Conservation (phyloP, 2,888 invertebrate genomes). For the Limenitis camilla region DNA sequence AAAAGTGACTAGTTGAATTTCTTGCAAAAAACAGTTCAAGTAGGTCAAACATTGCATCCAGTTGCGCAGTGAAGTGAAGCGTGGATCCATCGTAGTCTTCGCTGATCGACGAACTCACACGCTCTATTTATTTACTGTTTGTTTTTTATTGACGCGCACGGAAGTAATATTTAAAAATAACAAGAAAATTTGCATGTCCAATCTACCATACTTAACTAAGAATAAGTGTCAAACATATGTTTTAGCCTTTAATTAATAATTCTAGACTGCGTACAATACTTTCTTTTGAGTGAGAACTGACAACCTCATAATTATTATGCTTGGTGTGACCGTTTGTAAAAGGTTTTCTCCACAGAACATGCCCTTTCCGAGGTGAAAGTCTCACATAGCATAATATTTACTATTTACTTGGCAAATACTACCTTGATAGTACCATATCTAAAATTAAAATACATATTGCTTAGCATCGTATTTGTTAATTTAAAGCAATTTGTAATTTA, state of each 20-base stretch:
- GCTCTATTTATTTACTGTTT: constrained; percentile 55
- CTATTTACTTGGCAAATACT: constrained; percentile 3
- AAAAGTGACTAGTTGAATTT: constrained; percentile 28
- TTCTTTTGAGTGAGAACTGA: constrained; percentile 15
- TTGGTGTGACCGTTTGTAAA: constrained; percentile 19
- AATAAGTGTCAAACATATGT: background rate
- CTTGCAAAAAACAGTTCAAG: constrained; percentile 45
- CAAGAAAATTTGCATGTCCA: no score
- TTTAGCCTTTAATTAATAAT: constrained; percentile 9
- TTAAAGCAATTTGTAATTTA: no score
- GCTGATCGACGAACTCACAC: constrained; percentile 57
- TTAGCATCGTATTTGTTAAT: no score
- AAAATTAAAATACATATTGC: background rate
- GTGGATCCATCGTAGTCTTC: constrained; percentile 51
- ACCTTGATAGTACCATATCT: background rate
- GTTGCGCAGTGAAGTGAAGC: constrained; percentile 50
- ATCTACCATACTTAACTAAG: no score
- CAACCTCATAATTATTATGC: constrained; percentile 20
- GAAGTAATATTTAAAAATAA: constrained; percentile 19
- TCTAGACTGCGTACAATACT: constrained; percentile 11
- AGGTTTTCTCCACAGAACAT: constrained; percentile 21
- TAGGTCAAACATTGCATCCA: constrained; percentile 66
- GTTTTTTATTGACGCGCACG: constrained; percentile 28
- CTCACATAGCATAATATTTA: constrained; percentile 8
- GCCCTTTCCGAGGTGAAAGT: constrained; percentile 28